Base-by-base conservation (phyloP, 2,113 vertebrate species). In the Dasyprocta punctata region DNA sequence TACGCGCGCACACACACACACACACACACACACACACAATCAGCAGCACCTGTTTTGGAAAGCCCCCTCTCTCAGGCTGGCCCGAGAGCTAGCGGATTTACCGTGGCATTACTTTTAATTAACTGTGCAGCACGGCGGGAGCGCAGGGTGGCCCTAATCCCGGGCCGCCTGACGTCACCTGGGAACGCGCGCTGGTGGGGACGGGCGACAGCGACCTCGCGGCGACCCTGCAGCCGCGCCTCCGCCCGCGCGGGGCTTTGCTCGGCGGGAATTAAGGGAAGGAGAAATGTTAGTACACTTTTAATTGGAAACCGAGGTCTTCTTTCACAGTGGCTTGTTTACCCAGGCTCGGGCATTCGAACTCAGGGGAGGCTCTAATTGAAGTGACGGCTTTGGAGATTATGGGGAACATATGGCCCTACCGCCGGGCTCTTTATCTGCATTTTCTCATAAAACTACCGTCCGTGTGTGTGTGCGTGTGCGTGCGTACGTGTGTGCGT, bases 241-340 rank as follows among this genome's bases (percentile, higher is more conserved):
- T 94, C 95, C 52, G 60, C 97, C 97, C 69, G 92, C 75, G 88
- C 90, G 67, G 87, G 89, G 95, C 96, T 97, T 98, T 94, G 86
- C 98, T 97, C 90, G 14, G 96, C 22, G 98, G 98, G 99, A 98
- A 99, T 99, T 99, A 99, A 97, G 97, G 96, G 96, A 96, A 98
- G 97, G 97, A 98, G 99, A 97, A 97, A 98, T 84, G 98, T 98
- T 99, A 99, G 99, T 98, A 98, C 98, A 98, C 98, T 98, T 99
- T 99, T 99, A 99, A 99, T 99, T 99, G 99, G 99, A 99, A 99
- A 99, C 97, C 19, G 80, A 98, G 98, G 94, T 98, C 98, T 97
- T 97, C 98, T 99, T 99, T 99, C 98, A 99, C 98, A 97, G 97
- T 90, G 96, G 97, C 97, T 98, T 99, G 99, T 99, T 99, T 99